phyloP scores from a whole-genome alignment of 2,888 invertebrate genomes.

The Danaus chrysippus region DNA sequence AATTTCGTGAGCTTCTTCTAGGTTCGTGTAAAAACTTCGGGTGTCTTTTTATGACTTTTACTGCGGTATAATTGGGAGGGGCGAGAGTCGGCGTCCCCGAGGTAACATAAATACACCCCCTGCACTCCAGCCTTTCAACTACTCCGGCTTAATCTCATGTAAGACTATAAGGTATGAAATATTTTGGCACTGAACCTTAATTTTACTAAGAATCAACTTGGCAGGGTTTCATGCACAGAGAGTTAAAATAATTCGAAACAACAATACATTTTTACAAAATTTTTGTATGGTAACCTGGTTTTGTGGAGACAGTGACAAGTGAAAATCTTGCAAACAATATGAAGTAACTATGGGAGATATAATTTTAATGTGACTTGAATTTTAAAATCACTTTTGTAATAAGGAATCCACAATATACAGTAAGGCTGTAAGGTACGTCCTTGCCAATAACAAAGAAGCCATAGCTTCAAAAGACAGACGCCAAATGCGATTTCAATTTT shows the following conservation, averaged over 20 bases:
- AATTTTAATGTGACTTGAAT: not conserved
- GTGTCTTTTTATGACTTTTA: conserved; percentile 80
- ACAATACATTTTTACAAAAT: not conserved
- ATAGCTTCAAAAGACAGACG: conserved; percentile 50
- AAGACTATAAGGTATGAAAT: conserved; percentile 66
- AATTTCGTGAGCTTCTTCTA: conserved; percentile 77
- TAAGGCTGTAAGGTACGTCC: conserved; percentile 23
- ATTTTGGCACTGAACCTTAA: conserved; percentile 48
- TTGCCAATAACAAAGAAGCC: conserved; percentile 50
- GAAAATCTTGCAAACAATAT: too few relatives aligned
- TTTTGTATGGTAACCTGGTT: not conserved
- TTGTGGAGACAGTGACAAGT: not conserved
- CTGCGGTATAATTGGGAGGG: conserved; percentile 80
- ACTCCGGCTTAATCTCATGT: conserved; percentile 74
- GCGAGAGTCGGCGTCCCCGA: conserved; percentile 73
- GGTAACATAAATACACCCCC: conserved; percentile 78
- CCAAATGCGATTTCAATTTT: conserved; percentile 74
- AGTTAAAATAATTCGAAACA: conserved; percentile 4
- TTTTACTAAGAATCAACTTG: conserved; percentile 40
- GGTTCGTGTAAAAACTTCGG: conserved; percentile 79
- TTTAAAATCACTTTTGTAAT: conserved; percentile 6
- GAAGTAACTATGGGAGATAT: too few relatives aligned
- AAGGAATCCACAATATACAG: conserved; percentile 22
- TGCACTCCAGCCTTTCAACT: conserved; percentile 57
- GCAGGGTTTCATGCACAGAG: conserved; percentile 16